Base-by-base conservation (phyloP, 2,888 invertebrate species). In the Bedellia somnulentella region DNA sequence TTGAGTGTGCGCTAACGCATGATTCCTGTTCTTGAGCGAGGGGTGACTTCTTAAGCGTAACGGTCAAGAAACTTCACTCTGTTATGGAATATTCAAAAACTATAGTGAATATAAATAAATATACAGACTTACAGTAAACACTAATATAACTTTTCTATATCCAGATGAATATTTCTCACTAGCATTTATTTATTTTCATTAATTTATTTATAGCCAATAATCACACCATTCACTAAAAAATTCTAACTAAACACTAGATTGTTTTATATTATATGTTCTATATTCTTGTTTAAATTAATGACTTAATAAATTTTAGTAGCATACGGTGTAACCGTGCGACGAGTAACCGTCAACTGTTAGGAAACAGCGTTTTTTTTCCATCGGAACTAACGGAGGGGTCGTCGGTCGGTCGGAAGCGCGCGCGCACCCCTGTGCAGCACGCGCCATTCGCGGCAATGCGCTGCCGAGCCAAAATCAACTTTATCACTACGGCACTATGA, bases 391-490 rank as follows among this genome's bases (percentile, higher is more conserved):
- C 60, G 66, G 59, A 61, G 59, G 54, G 45, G 57, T 57, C 70
- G 66, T n/a, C 5, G 11, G 2, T 24, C 11, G 9, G 6, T 24
- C 11, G 6, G 13, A 12, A 6, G 11, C 52, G 43, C 40, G 62
- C 71, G 73, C 73, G 71, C 70, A 71, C 71, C 52, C 57, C 47
- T 47, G 38, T 41, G 45, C 38, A 53, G 70, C 68, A 70, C 71
- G 70, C 59, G 70, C 64, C 51, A 40, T 49, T 41, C 39, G 35
- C 35, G 44, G 21, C 8, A 21, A 21, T 21, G 8, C n/a, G n/a
- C 8, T 3, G 3, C 2, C 21, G 2, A 21, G 21, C n/a, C n/a
- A 3, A 21, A n/a, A 21, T n/a, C 8, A n/a, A n/a, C 21, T 21
- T n/a, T 21, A 21, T 21, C n/a, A n/a, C 8, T 21, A 3, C n/a